Base-by-base conservation (phyloP, 1,140 invertebrate species). In the Euura lappo region DNA sequence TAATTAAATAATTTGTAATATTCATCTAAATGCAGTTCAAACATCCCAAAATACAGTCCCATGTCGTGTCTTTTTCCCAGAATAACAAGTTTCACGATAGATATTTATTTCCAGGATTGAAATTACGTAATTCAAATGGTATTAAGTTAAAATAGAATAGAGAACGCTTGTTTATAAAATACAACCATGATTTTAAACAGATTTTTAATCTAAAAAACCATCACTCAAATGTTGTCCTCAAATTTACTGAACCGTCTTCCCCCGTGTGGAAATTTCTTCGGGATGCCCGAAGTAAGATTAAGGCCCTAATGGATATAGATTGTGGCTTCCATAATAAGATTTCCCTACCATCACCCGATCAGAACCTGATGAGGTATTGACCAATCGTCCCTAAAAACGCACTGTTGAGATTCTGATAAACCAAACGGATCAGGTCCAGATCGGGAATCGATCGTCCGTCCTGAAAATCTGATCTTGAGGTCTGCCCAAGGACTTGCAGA, bases 21-120 rank as follows among this genome's bases (percentile, higher is more conserved):
- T 51, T 51, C 47, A n/a, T 8, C 2, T 51, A 51, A 51, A 51
- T 51, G 47, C 7, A 51, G 7, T n/a, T 51, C 47, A 51, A 8
- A 51, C 47, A n/a, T 51, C 47, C n/a, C 47, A 51, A 51, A 51
- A 51, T n/a, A 51, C 47, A 51, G 47, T 51, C 47, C 47, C 47
- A 2, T 51, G 47, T 7, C n/a, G 11, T n/a, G 47, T 51, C 47
- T 2, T 2, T 2, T 51, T 51, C n/a, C 1, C 47, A 51, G 47
- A 51, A 51, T 51, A 8, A 51, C 47, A 51, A 51, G 11, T 51
- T n/a, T 51, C n/a, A n/a, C n/a, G 7, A 51, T n/a, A 2, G 2
- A 51, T 51, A 51, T 51, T 51, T 51, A 51, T 51, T 51, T 51
- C n/a, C n/a, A n/a, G 7, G 47, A 7, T n/a, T 2, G 2, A 8